Conservation (phyloP, 2,888 invertebrate genomes). For the Beris morrisii region DNA sequence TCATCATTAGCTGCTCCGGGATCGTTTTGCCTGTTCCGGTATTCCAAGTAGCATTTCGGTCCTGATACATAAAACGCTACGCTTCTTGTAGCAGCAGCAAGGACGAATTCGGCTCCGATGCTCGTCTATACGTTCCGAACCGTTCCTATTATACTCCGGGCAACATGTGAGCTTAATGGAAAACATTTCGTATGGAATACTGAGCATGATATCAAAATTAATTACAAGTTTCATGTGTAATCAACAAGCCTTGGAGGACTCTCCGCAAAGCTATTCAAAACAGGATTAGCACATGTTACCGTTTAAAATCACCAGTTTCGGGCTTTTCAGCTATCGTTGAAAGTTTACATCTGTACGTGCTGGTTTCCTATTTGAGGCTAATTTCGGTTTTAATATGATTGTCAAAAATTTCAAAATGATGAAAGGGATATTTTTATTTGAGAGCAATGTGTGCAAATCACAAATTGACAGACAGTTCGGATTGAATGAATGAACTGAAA, state of each 20-base stretch:
- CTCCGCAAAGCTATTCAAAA: constrained; percentile 25
- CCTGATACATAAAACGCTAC: not conserved
- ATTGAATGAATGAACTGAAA: no score
- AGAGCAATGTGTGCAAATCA: not conserved
- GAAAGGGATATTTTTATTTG: constrained; percentile 19
- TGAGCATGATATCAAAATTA: constrained; percentile 36
- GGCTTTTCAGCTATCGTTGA: constrained; percentile 19
- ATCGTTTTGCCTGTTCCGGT: not conserved
- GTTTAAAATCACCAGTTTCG: constrained; percentile 25
- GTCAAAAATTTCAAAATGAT: no score
- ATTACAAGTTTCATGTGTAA: constrained; percentile 37
- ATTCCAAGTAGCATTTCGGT: not conserved
- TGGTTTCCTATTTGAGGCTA: constrained; percentile 1
- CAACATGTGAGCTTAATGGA: constrained; percentile 35
- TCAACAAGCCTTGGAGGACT: constrained; percentile 30
- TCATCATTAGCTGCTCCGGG: constrained; percentile 1
- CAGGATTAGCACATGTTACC: constrained; percentile 34
- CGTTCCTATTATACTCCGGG: constrained; percentile 15
- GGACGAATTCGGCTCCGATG: not conserved
- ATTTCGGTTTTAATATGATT: constrained; percentile 9
- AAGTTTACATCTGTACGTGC: constrained; percentile 34
- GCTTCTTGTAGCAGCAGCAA: not conserved
- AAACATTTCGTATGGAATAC: constrained; percentile 33
- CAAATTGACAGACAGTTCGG: no score
- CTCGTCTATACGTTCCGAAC: constrained; percentile 11